phyloP scores from a whole-genome alignment of 2,113 vertebrate genomes.

The Chiloscyllium plagiosum region DNA sequence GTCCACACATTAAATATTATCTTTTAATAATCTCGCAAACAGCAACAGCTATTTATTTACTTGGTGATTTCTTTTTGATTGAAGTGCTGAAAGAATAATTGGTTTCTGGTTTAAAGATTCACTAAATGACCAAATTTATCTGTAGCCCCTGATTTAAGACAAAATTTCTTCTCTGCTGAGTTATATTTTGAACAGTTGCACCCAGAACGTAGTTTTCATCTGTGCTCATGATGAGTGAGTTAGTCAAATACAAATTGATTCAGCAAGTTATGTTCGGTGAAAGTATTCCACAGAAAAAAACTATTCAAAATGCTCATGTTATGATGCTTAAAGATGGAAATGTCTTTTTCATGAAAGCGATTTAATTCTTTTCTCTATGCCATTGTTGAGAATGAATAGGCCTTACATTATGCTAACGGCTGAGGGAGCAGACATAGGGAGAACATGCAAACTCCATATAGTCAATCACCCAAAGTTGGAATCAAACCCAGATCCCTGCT shows the following conservation, averaged over 20 bases:
- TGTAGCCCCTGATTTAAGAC: neutral
- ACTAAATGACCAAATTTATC: neutral
- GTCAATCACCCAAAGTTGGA: no score
- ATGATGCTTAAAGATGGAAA: neutral
- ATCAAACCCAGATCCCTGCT: no score
- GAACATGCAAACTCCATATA: no score
- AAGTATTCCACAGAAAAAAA: neutral
- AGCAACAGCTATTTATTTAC: neutral
- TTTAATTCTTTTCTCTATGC: neutral
- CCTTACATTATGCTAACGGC: neutral
- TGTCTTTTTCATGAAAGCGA: neutral
- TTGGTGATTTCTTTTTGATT: neutral
- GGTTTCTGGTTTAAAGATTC: neutral
- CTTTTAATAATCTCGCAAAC: neutral
- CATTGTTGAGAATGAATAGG: neutral
- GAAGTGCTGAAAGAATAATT: neutral
- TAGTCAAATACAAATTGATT: neutral
- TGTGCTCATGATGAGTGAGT: conserved; percentile 7
- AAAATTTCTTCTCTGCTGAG: neutral
- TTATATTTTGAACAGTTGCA: neutral
- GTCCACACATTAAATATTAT: neutral
- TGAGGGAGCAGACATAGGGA: neutral
- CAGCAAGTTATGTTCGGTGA: neutral
- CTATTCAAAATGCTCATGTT: neutral
- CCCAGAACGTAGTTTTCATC: neutral